A percentile compares a stretch with the other conserved stretches of the same genome.
These are phyloP conservation scores for Macrobrachium rosenbergii DNA, from an alignment of 1,140 invertebrate species.

Conservation along the genomic window DNA sequence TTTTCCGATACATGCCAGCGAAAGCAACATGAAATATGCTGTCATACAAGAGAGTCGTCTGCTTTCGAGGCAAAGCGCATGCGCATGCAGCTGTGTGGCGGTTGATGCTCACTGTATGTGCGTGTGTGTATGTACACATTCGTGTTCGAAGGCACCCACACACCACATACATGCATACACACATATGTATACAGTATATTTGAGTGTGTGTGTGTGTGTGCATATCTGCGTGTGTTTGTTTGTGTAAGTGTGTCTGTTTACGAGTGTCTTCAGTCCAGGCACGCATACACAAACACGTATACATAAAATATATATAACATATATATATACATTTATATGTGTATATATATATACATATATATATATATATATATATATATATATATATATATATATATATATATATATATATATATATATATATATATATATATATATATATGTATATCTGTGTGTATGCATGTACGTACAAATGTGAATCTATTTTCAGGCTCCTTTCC, in stretches of 20 bases:
- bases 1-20: no score
- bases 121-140: background rate
- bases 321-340: slow-evolving; percentile 30
- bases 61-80: no score
- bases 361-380: slow-evolving; percentile 22
- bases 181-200: background rate
- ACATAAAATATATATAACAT: background rate
- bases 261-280: no score
- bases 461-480: no score
- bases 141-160: background rate
- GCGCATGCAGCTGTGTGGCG: no score
- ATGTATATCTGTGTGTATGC: no score
- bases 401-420: slow-evolving; percentile 31
- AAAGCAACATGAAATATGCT: no score
- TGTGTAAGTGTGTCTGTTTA: background rate
- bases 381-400: slow-evolving; percentile 41
- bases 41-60: no score
- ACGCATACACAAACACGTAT: background rate
- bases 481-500: no score
- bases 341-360: slow-evolving; percentile 20
- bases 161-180: background rate
- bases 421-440: no score
- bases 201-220: background rate
- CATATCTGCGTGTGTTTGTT: background rate
- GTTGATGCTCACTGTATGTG: no score